A percentile compares a stretch with the other conserved stretches of the same genome.
Evolutionary conservation across 2,888 invertebrate species (phyloP).

Genomic region (Folsomia candida): DNA sequence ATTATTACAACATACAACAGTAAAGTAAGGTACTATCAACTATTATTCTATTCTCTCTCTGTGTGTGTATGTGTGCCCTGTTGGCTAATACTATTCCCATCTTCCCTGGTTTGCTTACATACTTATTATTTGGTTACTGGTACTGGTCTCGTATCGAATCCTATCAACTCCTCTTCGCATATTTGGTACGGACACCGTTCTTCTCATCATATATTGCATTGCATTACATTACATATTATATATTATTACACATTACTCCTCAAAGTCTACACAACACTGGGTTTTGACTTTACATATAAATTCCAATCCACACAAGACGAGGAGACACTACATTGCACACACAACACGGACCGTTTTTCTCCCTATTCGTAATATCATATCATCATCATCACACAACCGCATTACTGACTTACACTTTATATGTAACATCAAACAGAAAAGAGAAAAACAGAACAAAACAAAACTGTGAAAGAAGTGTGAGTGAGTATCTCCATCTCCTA

Average conservation of each 20-base stretch:
- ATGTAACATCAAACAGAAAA: background rate
- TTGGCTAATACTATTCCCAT: background rate
- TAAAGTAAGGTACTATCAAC: background rate
- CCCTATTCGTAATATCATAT: background rate
- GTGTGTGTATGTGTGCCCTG: background rate
- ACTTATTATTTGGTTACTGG: slow-evolving; percentile 13
- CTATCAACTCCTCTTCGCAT: slow-evolving; percentile 12
- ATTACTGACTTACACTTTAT: background rate
- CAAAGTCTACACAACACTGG: background rate
- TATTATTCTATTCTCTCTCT: slow-evolving; percentile 11
- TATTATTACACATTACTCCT: slow-evolving; percentile 9
- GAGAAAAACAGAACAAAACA: background rate
- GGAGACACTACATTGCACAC: no score
- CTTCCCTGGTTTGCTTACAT: slow-evolving; percentile 4
- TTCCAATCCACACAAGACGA: background rate
- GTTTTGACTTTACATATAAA: slow-evolving; percentile 15
- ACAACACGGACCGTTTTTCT: background rate
- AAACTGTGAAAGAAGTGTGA: background rate
- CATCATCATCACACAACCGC: no score
- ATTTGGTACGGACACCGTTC: background rate
- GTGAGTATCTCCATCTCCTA: no score
- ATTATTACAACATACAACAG: background rate
- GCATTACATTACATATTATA: background rate
- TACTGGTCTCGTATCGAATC: slow-evolving; percentile 6
- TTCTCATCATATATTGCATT: background rate